These are phyloP conservation scores for Zapornia atra DNA, from an alignment of 2,113 vertebrate genomes.

Conservation along the genomic window DNA sequence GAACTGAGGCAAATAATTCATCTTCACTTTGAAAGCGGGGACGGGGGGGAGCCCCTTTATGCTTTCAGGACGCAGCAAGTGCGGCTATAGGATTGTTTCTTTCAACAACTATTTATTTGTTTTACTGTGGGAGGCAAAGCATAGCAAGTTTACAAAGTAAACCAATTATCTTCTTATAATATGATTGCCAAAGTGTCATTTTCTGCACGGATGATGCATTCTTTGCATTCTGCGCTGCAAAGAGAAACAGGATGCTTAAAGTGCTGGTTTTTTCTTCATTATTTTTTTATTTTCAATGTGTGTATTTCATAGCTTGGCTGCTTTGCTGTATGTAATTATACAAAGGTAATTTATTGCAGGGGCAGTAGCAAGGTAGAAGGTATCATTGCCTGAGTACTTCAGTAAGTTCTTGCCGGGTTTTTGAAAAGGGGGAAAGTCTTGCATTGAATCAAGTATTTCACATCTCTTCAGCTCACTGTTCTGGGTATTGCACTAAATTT, in stretches of 20 bases:
- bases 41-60: constrained; percentile 14
- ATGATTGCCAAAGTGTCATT: constrained; percentile 51
- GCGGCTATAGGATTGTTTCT: constrained; percentile 15
- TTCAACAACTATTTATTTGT: constrained; percentile 51
- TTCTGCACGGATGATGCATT: constrained; percentile 1
- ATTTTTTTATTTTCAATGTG: neutral
- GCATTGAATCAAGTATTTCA: neutral
- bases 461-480: neutral
- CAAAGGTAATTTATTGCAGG: neutral
- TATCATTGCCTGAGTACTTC: neutral
- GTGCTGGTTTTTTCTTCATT: neutral
- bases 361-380: neutral
- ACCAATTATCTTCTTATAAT: constrained; percentile 62
- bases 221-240: neutral
- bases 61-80: neutral
- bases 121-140: constrained; percentile 58
- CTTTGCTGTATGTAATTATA: neutral
- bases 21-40: constrained; percentile 6
- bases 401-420: neutral
- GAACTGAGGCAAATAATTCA: constrained; percentile 63
- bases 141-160: constrained; percentile 65
- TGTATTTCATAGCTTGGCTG: neutral
- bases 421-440: neutral
- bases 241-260: neutral
- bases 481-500: neutral